Evolutionary conservation across 2,888 invertebrate species (phyloP), one percentile per base, ranked within the genome.

Genomic region (Rhingia rostrata): DNA sequence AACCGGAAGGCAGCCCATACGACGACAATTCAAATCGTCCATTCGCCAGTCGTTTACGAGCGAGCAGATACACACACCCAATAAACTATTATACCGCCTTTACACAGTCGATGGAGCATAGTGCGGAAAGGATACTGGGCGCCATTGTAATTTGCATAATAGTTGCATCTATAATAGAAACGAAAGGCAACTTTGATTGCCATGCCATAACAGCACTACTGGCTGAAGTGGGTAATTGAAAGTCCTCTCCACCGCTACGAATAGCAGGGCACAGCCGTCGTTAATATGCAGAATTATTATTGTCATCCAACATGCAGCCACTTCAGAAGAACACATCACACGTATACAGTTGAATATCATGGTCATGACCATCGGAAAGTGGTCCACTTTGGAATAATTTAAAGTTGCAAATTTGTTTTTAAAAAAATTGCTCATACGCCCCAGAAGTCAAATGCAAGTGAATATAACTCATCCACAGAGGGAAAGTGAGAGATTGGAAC

Each of bases 161-260:
- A 49, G 63, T 35, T 49, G 43, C 63, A 63, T 63, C 37, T 32
- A 35, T 22, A 49, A 47, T 43, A 33, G 32, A 43, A 60, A 22
- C 14, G n/a, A 47, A 22, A 63, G 45, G 63, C 47, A 47, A 63
- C 35, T 35, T 47, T 45, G 63, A 63, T 63, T 47, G 37, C 33
- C 63, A 35, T 43, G 14, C 39, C 12, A 12, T 32, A 14, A 10
- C 41, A 9, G 39, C 6, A 9, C 4, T 47, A 54, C 14, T 37
- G 9, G 37, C 54, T 7, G 35, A 14, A 37, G 35, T 54, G 35
- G 37, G 37, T 54, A 54, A 54, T 54, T 35, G 35, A 35, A 54
- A 54, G 12, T 37, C 37, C 14, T 2, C 35, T 14, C 54, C 9
- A 14, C 54, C 14, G 37, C 37, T 10, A 49, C 22, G 12, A 12